Base-by-base conservation (phyloP, 2,888 invertebrate species). In the Adelphocoris suturalis region DNA sequence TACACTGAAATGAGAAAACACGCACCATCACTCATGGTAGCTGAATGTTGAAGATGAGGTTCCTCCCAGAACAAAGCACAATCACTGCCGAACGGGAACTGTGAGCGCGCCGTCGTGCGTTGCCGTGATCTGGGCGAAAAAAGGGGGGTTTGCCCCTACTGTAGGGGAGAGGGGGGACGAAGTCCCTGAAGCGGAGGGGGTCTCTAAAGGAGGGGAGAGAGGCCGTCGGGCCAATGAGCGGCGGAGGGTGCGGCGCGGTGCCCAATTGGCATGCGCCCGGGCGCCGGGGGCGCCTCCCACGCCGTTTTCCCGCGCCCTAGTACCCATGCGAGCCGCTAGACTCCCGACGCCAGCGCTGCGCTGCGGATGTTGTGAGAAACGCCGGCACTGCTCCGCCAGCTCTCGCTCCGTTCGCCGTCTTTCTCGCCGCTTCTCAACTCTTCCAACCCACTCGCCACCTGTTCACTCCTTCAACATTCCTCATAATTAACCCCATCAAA, bases 1-100 rank as follows among this genome's bases (percentile, higher is more conserved):
- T 27, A 57, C 85, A 85, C 85, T 61, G 85, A 27, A 37, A 27
- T 27, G 28, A 47, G 78, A 46, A 19, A 85, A 85, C 85, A 85
- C 85, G 85, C 85, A 85, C 85, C 85, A 85, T 85, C 85, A 85
- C 85, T 48, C 52, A 9, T 27, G 28, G 14, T 57, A 46, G 78
- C n/a, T 47, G 57, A 27, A 48, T 61, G 28, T 61, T 27, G 61
- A 57, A 61, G 61, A 27, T 37, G 61, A 68, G 9, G 68, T 68
- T 0, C 16, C n/a, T 0, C 19, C 68, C 37, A 47, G 86, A 86
- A 86, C 86, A 76, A 75, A 7, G 76, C 86, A 86, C 86, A 86
- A 86, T 86, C 86, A 86, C 86, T 86, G 86, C 86, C 86, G 86
- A 48, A 68, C 46, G 86, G 68, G 86, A 86, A 86, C 86, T 86